Base-by-base conservation (phyloP, 1,140 invertebrate genomes). In the Harpegnathos saltator region DNA sequence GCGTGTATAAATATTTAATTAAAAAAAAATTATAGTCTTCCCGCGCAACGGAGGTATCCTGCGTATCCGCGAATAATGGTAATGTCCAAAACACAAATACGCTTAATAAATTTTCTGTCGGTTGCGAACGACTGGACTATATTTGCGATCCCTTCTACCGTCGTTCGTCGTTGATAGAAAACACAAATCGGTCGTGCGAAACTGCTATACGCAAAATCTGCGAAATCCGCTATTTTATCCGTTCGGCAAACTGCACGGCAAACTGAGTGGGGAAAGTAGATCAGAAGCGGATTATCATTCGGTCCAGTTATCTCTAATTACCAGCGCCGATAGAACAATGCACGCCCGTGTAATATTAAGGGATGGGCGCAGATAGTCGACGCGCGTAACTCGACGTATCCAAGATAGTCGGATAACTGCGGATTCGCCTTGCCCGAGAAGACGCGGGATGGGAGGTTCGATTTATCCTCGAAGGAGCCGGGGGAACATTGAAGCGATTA, bases 261-360 rank as follows among this genome's bases (percentile, higher is more conserved):
- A 52, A 22, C 75, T 33, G 75, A 52, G 71, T 24, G 52, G 26
- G 65, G 14, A 17, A 26, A 17, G 33, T 38, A 69, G 58, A 80
- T 58, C 75, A 69, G 33, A 80, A 80, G 65, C 65, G 68, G 78
- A 87, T 87, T 87, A 85, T 73, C 58, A 73, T 85, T 85, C 68
- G 66, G 66, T 78, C 82, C 81, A 72, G 84, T 85, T 87, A 87
- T 87, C 84, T 87, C 65, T 85, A 83, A 87, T 87, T 85, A 87
- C 71, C 66, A 74, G 73, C 54, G 73, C 54, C 58, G 26, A 15
- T 81, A 66, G 80, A 89, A 90, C 89, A 88, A 90, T 85, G 83
- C 77, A 44, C 56, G 69, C 7, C 22, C 48, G 77, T 22, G 72
- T 83, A 85, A 80, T 48, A 58, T 65, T 58, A 90, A 85, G 63